Evolutionary conservation across 1,140 invertebrate genomes (phyloP), one percentile per base, ranked within the genome.

Genomic region (Brevipalpus yothersi): DNA sequence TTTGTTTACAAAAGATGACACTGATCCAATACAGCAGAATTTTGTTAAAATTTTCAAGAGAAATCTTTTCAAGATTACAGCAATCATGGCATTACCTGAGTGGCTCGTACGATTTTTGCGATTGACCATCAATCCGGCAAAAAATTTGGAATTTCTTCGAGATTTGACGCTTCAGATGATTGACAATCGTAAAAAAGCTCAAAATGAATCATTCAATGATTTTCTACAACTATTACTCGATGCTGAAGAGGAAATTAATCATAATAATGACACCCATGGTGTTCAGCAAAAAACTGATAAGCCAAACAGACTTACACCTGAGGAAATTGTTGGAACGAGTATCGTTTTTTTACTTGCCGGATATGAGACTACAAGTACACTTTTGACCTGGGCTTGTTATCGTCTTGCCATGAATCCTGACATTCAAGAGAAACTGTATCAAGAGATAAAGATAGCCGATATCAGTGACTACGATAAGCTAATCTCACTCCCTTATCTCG

Each of bases 341-440:
- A 69, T 78, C 1, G 41, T 80, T 12, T 82, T 83, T 63, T 79
- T 82, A 63, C 69, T 75, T 1, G 81, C 76, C 55, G 80, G 79
- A 1, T 81, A 56, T 56, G 13, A 72, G 61, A 77, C 76, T 2
- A 76, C 73, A 1, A 70, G 73, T 47, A 73, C 69, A 12, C 67
- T 72, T 0, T 60, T 77, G 10, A 67, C 70, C 7, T 76, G 71
- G 63, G 66, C 71, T 11, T 67, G 72, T 58, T 74, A 75, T 63
- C 67, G 72, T 61, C 67, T 77, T 59, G 70, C 73, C 10, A 67
- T 64, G 11, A 69, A 76, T 65, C 72, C 66, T 19, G 68, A 74
- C 8, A 67, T 73, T 42, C 76, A 77, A 62, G 65, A 71, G 12
- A 67, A 65, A 58, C 62, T 77, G 4, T 70, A 73, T 51, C 54